Evolutionary conservation across 2,113 vertebrate species (phyloP).

Genomic region (Passerina amoena): DNA sequence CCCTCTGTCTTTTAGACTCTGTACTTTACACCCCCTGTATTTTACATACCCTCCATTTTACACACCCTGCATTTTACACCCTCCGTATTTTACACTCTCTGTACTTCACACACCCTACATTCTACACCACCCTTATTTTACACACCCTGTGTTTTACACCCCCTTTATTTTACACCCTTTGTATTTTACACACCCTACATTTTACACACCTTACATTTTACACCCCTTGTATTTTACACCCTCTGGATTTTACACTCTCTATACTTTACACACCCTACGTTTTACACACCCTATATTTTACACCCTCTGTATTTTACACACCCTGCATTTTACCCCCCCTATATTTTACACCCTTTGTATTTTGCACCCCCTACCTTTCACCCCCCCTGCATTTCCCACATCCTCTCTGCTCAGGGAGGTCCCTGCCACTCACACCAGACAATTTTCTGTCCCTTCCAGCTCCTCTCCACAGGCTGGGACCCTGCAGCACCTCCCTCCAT

Average conservation of each 20-base stretch:
- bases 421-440: not conserved
- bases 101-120: fast-evolving
- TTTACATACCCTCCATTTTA: not conserved
- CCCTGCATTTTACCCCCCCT: fast-evolving
- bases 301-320: fast-evolving
- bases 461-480: fast-evolving
- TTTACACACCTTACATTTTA: not conserved
- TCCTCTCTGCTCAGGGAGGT: not conserved
- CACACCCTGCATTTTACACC: fast-evolving
- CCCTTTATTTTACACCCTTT: fast-evolving
- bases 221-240: no score
- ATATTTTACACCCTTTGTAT: fast-evolving
- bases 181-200: fast-evolving
- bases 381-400: not conserved
- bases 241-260: not conserved
- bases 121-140: no score
- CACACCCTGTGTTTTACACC: fast-evolving
- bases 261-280: fast-evolving
- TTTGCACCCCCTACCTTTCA: fast-evolving
- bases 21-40: no score
- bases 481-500: not conserved
- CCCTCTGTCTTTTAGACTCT: not conserved
- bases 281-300: not conserved
- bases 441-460: not conserved
- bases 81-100: fast-evolving